Conservation (phyloP, 2,113 vertebrate species). For the Columba janthina region DNA sequence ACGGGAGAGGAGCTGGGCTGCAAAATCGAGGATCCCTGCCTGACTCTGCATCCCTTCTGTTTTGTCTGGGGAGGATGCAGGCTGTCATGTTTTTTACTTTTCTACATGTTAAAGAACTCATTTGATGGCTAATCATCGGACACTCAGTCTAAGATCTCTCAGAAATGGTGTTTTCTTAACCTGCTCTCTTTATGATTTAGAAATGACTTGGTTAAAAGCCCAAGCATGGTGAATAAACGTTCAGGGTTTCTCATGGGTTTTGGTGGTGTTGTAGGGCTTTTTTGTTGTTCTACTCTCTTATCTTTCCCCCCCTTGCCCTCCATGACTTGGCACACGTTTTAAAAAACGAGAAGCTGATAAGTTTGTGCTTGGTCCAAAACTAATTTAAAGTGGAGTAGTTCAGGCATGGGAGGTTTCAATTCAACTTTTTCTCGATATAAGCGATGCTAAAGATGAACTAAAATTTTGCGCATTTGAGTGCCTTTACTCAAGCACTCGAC, state of each 20-base stretch:
- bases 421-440: not conserved
- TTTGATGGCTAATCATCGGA: not conserved
- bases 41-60: not conserved
- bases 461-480: not conserved
- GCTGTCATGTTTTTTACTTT: not conserved
- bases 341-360: not conserved
- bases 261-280: not conserved
- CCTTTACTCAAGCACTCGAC: not conserved
- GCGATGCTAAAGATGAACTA: not conserved
- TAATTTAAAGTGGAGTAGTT: not conserved
- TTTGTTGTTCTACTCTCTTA: not conserved
- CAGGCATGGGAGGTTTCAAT: not conserved
- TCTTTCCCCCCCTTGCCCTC: fast-evolving
- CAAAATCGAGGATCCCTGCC: not conserved
- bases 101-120: not conserved
- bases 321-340: not conserved
- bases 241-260: not conserved
- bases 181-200: not conserved
- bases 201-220: not conserved
- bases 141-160: not conserved
- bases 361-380: not conserved
- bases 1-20: not conserved
- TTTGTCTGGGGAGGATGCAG: not conserved
- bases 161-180: not conserved
- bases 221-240: not conserved